Percentiles rank a stretch among this genome's conserved stretches.
Conservation (phyloP, 2,797 vertebrate species). For the Sebastes variabilis region DNA sequence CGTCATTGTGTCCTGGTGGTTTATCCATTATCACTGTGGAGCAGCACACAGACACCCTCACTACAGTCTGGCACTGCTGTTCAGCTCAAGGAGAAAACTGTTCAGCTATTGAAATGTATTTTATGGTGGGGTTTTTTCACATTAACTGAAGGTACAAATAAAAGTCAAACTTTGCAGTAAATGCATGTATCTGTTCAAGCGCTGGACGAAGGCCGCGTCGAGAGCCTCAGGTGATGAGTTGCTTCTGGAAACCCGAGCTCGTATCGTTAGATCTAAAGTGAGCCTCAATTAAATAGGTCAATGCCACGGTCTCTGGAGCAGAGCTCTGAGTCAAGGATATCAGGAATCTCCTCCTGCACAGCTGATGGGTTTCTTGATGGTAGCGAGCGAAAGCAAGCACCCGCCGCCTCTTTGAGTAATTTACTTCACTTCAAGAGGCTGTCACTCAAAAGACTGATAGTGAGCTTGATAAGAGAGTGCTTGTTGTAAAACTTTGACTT, state of each 20-base stretch:
- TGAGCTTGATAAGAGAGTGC: constrained; percentile 35
- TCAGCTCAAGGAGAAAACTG: not conserved
- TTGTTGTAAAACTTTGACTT: constrained; percentile 53
- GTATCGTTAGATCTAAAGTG: constrained; percentile 53
- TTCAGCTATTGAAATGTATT: not conserved
- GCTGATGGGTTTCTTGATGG: constrained; percentile 58
- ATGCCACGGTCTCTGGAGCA: constrained; percentile 28
- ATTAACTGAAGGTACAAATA: constrained; percentile 16
- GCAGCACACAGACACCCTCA: constrained; percentile 2
- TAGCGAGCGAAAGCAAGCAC: constrained; percentile 25
- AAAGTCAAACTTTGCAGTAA: constrained; percentile 12
- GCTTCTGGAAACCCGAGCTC: constrained; percentile 25
- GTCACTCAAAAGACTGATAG: constrained; percentile 57
- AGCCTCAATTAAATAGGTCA: constrained; percentile 59
- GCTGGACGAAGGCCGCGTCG: not conserved
- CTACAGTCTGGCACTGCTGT: not conserved
- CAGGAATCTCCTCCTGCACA: constrained; percentile 52
- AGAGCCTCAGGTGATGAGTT: constrained; percentile 26
- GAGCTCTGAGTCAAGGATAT: constrained; percentile 58
- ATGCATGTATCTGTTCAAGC: constrained; percentile 18
- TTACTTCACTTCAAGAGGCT: constrained; percentile 59
- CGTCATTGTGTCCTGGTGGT: not conserved
- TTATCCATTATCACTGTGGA: not conserved
- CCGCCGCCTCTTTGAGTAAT: constrained; percentile 56
- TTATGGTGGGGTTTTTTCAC: not conserved